Conservation (phyloP, 2,113 vertebrate genomes). For the Pluvialis apricaria region DNA sequence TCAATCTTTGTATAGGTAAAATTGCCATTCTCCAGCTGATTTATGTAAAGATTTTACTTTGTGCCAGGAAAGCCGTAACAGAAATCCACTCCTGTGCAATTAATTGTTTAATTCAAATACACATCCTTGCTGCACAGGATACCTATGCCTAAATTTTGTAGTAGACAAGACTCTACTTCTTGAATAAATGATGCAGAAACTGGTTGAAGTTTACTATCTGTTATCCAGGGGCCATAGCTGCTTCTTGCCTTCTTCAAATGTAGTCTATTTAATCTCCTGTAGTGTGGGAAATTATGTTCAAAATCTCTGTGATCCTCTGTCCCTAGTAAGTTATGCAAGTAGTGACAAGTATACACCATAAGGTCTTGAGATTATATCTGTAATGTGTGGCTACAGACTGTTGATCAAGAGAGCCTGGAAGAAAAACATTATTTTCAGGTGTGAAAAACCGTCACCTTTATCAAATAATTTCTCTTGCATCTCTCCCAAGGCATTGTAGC, state of each 20-base stretch:
- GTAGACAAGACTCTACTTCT: conserved; percentile 30
- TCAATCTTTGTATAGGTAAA: conserved; percentile 54
- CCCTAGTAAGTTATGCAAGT: conserved; percentile 87
- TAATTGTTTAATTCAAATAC: conserved; percentile 33
- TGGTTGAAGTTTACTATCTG: conserved; percentile 73
- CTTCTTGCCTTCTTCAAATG: conserved; percentile 75
- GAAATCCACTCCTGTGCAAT: conserved; percentile 15
- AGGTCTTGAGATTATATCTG: conserved; percentile 90
- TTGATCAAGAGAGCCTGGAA: conserved; percentile 86
- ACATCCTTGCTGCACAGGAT: neutral
- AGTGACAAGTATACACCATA: conserved; percentile 89
- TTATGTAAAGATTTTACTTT: conserved; percentile 41
- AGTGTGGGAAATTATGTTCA: conserved; percentile 83
- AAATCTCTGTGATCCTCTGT: conserved; percentile 75
- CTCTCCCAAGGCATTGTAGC: conserved; percentile 79
- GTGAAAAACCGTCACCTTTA: conserved; percentile 95
- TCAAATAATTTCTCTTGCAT: conserved; percentile 84
- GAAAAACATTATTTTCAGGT: conserved; percentile 95
- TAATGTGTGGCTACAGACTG: conserved; percentile 91
- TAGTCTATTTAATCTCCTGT: conserved; percentile 84
- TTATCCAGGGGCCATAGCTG: conserved; percentile 61
- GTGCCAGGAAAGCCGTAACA: neutral
- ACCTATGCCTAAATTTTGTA: conserved; percentile 39
- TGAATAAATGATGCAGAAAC: conserved; percentile 53
- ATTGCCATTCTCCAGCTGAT: conserved; percentile 39